Evolutionary conservation across 2,113 vertebrate genomes (phyloP).

Genomic region (Myiopsitta monachus): DNA sequence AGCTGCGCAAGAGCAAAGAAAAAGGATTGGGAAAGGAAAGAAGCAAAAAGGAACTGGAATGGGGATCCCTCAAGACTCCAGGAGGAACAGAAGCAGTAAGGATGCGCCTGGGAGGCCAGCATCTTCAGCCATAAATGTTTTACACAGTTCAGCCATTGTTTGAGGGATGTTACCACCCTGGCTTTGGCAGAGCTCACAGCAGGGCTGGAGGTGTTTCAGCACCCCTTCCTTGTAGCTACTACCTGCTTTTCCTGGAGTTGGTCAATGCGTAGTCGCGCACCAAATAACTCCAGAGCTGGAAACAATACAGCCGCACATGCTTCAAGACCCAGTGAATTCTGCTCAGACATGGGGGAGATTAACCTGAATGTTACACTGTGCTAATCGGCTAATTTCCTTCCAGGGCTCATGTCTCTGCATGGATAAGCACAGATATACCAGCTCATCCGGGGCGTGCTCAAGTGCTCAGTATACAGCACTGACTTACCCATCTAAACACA

Average conservation of each 20-base stretch:
- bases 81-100: not conserved
- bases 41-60: not conserved
- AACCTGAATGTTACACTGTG: not conserved
- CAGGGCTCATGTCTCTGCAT: not conserved
- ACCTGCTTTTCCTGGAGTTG: not conserved
- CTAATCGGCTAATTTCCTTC: not conserved
- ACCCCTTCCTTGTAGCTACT: not conserved
- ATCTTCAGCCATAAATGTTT: not conserved
- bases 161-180: not conserved
- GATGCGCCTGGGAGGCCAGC: not conserved
- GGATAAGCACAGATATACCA: not conserved
- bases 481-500: not conserved
- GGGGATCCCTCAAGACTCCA: not conserved
- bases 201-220: not conserved
- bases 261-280: not conserved
- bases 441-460: not conserved
- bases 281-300: not conserved
- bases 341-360: not conserved
- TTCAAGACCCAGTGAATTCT: rapidly evolving
- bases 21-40: not conserved
- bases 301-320: not conserved
- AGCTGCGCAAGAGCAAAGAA: not conserved
- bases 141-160: not conserved
- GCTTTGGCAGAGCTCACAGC: not conserved
- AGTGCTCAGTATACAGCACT: not conserved